phyloP scores from a whole-genome alignment of 2,797 vertebrate species.

The Oryzias sinensis region DNA sequence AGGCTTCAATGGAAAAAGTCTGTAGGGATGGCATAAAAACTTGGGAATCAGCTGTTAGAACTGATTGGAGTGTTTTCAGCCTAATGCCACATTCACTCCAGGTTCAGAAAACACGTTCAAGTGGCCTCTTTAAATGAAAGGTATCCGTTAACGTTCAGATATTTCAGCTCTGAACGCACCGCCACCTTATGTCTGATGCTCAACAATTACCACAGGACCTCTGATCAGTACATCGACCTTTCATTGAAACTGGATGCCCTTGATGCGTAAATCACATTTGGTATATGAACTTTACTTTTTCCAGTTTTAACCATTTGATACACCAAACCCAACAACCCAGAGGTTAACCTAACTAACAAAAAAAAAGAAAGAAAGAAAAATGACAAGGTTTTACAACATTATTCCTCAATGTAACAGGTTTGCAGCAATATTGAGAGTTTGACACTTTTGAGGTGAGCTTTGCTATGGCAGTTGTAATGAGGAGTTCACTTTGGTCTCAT shows the following conservation, averaged over 20 bases:
- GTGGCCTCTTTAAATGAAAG: too few relatives aligned
- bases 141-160: too few relatives aligned
- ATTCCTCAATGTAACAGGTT: constrained; percentile 32
- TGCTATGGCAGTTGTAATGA: constrained; percentile 6
- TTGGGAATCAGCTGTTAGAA: constrained; percentile 5
- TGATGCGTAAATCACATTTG: too few relatives aligned
- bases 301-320: constrained; percentile 19
- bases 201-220: too few relatives aligned
- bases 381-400: constrained; percentile 40
- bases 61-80: constrained; percentile 7
- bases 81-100: too few relatives aligned
- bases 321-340: constrained; percentile 30
- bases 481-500: constrained; percentile 18
- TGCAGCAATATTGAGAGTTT: constrained; percentile 23
- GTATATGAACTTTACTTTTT: background rate
- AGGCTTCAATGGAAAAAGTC: constrained; percentile 29
- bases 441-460: constrained; percentile 21
- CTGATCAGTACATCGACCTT: too few relatives aligned
- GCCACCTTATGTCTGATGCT: too few relatives aligned
- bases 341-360: constrained; percentile 43
- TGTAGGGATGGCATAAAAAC: constrained; percentile 17
- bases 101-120: too few relatives aligned
- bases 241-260: too few relatives aligned
- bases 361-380: constrained; percentile 53
- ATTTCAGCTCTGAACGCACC: too few relatives aligned